A percentile compares a stretch with the other conserved stretches of the same genome.
Evolutionary conservation across 1,140 invertebrate genomes (phyloP).

Genomic region (Periplaneta americana): DNA sequence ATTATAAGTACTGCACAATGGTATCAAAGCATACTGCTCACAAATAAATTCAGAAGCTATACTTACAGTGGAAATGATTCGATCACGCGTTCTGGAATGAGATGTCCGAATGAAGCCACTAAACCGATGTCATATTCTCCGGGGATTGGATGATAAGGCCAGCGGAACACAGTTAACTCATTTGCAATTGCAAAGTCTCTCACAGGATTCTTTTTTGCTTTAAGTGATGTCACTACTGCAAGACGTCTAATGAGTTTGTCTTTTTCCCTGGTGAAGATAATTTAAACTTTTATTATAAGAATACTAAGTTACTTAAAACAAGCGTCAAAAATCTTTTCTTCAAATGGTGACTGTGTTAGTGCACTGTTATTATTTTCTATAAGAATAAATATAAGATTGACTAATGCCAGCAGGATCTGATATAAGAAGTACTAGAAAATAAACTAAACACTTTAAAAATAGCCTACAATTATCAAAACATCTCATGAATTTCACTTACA

Average conservation of each 20-base stretch:
- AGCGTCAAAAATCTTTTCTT: too few species aligned
- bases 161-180: constrained; percentile 44
- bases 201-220: constrained; percentile 46
- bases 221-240: constrained; percentile 53
- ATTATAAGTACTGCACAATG: constrained; percentile 5
- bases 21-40: background rate
- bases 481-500: constrained; percentile 37
- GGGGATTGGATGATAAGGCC: constrained; percentile 41
- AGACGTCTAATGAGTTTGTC: constrained; percentile 37
- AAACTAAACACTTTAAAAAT: background rate
- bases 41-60: constrained; percentile 7
- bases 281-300: too few species aligned
- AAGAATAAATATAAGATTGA: background rate
- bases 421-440: background rate
- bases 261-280: constrained; percentile 31
- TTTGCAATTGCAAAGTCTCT: constrained; percentile 42
- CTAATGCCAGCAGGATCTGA: background rate
- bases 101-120: constrained; percentile 65
- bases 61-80: constrained; percentile 55
- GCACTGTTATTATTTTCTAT: too few species aligned
- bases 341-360: too few species aligned
- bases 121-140: constrained; percentile 55
- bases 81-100: constrained; percentile 59
- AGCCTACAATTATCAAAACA: too few species aligned
- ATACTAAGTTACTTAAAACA: too few species aligned